Base-by-base conservation (phyloP, 2,888 invertebrate species). In the Neria commutata region DNA sequence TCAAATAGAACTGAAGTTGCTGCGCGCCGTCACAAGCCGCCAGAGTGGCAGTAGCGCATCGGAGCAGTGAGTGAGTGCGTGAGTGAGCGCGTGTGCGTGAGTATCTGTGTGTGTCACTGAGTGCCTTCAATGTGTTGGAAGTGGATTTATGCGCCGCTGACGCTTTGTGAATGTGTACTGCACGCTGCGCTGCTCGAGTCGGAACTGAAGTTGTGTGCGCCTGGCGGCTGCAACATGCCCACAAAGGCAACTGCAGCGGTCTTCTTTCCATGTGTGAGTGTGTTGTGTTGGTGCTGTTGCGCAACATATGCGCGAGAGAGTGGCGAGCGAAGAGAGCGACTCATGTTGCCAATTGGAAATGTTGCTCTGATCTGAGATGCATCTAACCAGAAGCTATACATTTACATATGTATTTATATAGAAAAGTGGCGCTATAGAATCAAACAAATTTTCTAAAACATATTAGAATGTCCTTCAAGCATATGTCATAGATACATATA, bases 181-280 rank as follows among this genome's bases (percentile, higher is more conserved):
- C 40, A 58, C 56, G 46, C 64, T 56, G 40, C 56, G 62, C 34
- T 60, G 62, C 60, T 62, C 58, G 49, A 60, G 56, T 60, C 54
- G 54, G 56, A 60, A 64, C 64, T 64, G 37, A 62, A 64, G 16
- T 55, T 47, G 14, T 24, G 37, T 11, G 8, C 14, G 37, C 4
- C 37, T 14, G 11, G n/a, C 37, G n/a, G 37, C 6, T 37, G n/a
- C 37, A 37, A 37, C 4, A 14, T 4, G 37, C 6, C 4, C n/a
- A 4, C 37, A 14, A 29, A 29, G 29, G 29, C 6, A 11, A 11
- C 6, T 29, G 29, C 11, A 29, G 29, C 6, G 29, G 29, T 11
- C 6, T 8, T 29, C 6, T 11, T 29, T 6, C 29, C 11, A 8
- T 29, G 29, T 29, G 29, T 11, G 6, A 11, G 29, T 11, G 29